Percentiles rank a stretch among this genome's conserved stretches.
phyloP scores from a whole-genome alignment of 2,888 invertebrate species.

The Julus scanicus region DNA sequence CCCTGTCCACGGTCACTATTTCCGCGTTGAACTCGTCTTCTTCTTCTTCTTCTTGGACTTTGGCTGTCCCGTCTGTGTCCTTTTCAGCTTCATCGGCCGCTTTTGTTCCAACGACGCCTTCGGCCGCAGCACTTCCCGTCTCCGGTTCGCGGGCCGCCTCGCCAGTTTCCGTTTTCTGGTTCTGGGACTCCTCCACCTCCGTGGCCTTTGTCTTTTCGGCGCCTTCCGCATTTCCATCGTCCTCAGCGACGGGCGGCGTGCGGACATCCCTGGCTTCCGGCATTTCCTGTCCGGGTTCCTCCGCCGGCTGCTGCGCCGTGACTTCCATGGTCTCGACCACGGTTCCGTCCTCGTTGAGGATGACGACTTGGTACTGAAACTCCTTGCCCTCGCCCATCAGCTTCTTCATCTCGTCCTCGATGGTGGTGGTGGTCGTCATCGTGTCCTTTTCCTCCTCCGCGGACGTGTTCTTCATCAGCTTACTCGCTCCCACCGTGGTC shows the following conservation, averaged over 20 bases:
- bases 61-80: background rate
- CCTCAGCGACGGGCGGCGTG: background rate
- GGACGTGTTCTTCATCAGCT: conserved; percentile 26
- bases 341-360: conserved; percentile 48
- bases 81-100: background rate
- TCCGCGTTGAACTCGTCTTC: conserved; percentile 1
- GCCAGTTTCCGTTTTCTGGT: background rate
- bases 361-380: conserved; percentile 38
- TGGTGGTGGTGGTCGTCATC: background rate
- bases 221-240: background rate
- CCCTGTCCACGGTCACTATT: conserved; percentile 56
- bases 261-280: background rate
- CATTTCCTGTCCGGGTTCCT: background rate
- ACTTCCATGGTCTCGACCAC: conserved; percentile 9
- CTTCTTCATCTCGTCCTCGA: conserved; percentile 18
- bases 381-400: background rate
- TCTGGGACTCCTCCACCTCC: background rate
- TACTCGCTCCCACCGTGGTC: background rate
- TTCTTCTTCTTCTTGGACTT: background rate
- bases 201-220: background rate
- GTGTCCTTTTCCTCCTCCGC: background rate
- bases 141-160: background rate
- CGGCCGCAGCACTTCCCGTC: background rate
- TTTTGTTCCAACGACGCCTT: background rate
- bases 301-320: background rate